These are phyloP conservation scores for Apocheima hispidaria DNA, from an alignment of 2,888 invertebrate species.

Conservation along the genomic window DNA sequence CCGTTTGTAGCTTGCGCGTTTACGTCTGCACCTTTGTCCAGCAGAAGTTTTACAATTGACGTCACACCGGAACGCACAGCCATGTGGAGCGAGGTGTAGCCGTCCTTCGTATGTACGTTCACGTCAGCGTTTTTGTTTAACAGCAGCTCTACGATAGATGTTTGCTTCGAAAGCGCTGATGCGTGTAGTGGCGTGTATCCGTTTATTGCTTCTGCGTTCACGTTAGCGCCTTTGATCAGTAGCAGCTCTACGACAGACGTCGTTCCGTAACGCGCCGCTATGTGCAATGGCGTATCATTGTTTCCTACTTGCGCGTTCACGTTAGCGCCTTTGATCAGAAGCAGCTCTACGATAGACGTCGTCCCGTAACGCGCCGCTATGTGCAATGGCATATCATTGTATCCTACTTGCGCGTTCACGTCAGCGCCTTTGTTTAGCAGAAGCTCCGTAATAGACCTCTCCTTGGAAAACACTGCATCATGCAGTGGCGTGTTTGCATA, in stretches of 20 bases:
- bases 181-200: background rate
- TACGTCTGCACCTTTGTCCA: background rate
- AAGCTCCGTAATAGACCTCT: background rate
- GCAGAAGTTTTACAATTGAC: background rate
- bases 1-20: background rate
- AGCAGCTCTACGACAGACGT: background rate
- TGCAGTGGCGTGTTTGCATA: slow-evolving; percentile 44
- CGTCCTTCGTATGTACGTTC: background rate
- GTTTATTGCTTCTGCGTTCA: background rate
- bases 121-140: background rate
- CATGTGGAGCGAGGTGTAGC: background rate
- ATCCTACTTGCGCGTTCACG: slow-evolving; percentile 46
- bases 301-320: background rate
- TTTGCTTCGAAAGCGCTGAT: too few species aligned
- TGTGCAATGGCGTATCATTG: background rate
- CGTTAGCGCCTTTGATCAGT: background rate
- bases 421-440: slow-evolving; percentile 10
- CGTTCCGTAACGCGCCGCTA: background rate
- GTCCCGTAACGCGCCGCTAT: slow-evolving; percentile 43
- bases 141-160: background rate
- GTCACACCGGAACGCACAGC: background rate
- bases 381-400: slow-evolving; percentile 46
- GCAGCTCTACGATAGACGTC: slow-evolving; percentile 38
- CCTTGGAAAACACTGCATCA: slow-evolving; percentile 24
- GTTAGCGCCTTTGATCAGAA: slow-evolving; percentile 37